Evolutionary conservation across 2,113 vertebrate genomes (phyloP).

Genomic region (Psilopsiagon aurifrons): DNA sequence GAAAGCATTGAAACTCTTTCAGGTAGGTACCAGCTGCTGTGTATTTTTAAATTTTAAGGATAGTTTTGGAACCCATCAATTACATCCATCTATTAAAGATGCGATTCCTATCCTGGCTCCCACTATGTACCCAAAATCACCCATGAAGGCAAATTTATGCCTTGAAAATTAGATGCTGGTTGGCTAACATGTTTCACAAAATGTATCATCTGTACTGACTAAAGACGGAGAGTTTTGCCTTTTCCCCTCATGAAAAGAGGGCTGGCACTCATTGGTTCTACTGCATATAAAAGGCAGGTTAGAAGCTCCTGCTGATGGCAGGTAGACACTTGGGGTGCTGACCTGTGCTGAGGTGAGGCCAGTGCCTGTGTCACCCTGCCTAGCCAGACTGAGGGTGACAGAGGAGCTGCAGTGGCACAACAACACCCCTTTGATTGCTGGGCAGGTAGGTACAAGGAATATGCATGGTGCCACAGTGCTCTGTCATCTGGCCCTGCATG

Average conservation of each 20-base stretch:
- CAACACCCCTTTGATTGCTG: not conserved
- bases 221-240: not conserved
- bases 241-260: not conserved
- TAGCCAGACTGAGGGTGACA: not conserved
- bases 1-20: constrained; percentile 94
- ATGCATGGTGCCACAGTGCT: accelerated
- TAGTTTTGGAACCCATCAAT: not conserved
- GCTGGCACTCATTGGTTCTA: not conserved
- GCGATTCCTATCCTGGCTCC: not conserved
- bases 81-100: not conserved
- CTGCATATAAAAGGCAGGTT: not conserved
- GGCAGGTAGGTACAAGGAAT: not conserved
- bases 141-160: not conserved
- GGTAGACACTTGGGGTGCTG: not conserved
- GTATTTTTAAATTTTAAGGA: not conserved
- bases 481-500: accelerated
- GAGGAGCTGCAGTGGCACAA: not conserved
- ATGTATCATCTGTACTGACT: accelerated
- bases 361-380: not conserved
- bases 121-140: not conserved
- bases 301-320: not conserved
- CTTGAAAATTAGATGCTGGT: not conserved
- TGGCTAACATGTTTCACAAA: not conserved
- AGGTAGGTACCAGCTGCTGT: constrained; percentile 73
- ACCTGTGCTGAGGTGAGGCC: accelerated